phyloP scores from a whole-genome alignment of 2,797 vertebrate genomes.

The Spheniscus humboldti region DNA sequence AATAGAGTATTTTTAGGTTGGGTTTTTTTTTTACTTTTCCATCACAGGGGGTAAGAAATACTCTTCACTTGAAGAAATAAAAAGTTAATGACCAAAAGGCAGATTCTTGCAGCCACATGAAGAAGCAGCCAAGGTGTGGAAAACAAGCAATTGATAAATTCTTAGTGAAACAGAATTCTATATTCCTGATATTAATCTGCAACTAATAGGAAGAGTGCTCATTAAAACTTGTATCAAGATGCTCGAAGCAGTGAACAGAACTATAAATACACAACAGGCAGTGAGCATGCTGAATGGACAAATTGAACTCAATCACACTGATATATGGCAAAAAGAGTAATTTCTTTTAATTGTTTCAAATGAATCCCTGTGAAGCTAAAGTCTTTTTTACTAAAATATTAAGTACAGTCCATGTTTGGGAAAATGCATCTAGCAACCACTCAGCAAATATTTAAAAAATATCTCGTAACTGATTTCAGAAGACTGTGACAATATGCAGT shows the following conservation, averaged over 20 bases:
- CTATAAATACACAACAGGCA: not conserved
- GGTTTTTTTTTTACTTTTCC: not conserved
- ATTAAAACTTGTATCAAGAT: not conserved
- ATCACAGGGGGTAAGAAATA: not conserved
- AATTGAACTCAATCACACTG: not conserved
- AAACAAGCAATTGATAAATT: not conserved
- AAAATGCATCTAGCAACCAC: not conserved
- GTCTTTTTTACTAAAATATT: not conserved
- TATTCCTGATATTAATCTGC: not conserved
- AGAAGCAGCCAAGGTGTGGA: not conserved
- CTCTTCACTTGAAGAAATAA: not conserved
- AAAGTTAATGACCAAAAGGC: not conserved
- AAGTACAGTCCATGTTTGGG: not conserved
- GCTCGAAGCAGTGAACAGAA: not conserved
- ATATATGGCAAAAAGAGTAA: not conserved
- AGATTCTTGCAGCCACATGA: not conserved
- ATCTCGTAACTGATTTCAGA: not conserved
- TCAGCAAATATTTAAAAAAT: not conserved
- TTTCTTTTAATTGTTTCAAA: not conserved
- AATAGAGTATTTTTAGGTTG: not conserved
- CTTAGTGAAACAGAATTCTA: not conserved
- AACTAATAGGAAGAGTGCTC: not conserved
- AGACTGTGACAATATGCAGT: slow-evolving; percentile 3
- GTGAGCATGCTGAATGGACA: not conserved
- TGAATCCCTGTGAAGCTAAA: not conserved